A percentile compares a stretch with the other conserved stretches of the same genome.
Conservation (phyloP, 2,888 invertebrate species). For the Cabera pusaria region DNA sequence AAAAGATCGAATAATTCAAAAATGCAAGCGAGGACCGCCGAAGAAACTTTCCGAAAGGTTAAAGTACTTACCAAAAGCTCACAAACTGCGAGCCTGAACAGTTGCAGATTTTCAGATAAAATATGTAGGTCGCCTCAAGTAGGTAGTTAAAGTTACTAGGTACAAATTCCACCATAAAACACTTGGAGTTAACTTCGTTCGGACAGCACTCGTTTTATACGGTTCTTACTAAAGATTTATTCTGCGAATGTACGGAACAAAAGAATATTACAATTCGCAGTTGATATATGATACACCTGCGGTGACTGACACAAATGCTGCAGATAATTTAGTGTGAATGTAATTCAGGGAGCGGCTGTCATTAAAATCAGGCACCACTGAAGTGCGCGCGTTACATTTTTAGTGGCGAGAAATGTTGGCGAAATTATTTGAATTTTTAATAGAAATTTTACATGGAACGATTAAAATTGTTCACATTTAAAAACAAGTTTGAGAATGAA, state of each 20-base stretch:
- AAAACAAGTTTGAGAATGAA: too few relatives aligned
- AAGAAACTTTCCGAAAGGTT: slow-evolving; percentile 9
- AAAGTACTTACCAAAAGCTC: too few relatives aligned
- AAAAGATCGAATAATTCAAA: not conserved
- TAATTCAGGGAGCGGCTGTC: slow-evolving; percentile 15
- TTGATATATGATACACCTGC: slow-evolving; percentile 47
- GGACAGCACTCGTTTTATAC: slow-evolving; percentile 44
- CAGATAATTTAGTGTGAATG: slow-evolving; percentile 22
- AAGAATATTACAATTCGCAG: slow-evolving; percentile 49
- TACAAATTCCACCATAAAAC: slow-evolving; percentile 36
- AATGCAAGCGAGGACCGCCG: not conserved
- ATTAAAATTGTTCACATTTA: too few relatives aligned
- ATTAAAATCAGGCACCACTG: slow-evolving; percentile 23
- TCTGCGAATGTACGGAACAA: slow-evolving; percentile 46
- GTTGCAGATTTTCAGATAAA: slow-evolving; percentile 22
- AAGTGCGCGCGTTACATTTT: slow-evolving; percentile 11
- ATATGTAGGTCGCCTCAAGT: slow-evolving; percentile 25
- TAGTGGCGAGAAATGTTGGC: too few relatives aligned
- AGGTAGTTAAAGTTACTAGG: slow-evolving; percentile 31
- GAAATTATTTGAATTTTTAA: too few relatives aligned
- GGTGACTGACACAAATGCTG: slow-evolving; percentile 35
- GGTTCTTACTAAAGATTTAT: slow-evolving; percentile 49
- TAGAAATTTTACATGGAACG: too few relatives aligned
- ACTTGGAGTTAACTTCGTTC: slow-evolving; percentile 38
- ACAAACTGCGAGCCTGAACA: slow-evolving; percentile 5